Conservation (phyloP, 2,113 vertebrate species). For the Willisornis vidua region DNA sequence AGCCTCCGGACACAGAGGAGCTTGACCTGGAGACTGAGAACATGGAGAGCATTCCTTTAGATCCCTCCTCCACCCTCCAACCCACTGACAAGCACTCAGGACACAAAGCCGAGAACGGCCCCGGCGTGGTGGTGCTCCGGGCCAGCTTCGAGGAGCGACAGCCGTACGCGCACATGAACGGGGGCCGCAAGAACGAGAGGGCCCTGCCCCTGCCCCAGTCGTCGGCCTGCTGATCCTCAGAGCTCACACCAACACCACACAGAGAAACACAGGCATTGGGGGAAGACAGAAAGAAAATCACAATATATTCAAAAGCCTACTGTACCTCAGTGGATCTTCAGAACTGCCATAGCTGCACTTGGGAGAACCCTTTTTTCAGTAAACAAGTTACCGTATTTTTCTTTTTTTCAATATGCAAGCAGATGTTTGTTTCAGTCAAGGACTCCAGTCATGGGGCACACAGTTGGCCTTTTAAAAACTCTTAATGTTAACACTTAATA, state of each 20-base stretch:
- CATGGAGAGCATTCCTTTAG: conserved; percentile 97
- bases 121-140: conserved; percentile 84
- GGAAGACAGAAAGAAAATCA: conserved; percentile 60
- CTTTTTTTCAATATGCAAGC: conserved; percentile 78
- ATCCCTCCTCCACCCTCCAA: conserved; percentile 87
- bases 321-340: conserved; percentile 87
- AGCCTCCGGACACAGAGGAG: conserved; percentile 92
- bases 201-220: conserved; percentile 96
- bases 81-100: conserved; percentile 89
- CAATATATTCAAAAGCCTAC: conserved; percentile 79
- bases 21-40: conserved; percentile 93
- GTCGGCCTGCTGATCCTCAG: conserved; percentile 93
- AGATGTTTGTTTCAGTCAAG: conserved; percentile 76
- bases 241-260: not conserved
- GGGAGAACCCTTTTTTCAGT: conserved; percentile 77
- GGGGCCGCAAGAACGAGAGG: conserved; percentile 92
- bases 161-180: conserved; percentile 98
- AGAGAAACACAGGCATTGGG: not conserved
- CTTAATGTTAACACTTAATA: conserved; percentile 75
- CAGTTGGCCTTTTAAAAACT: conserved; percentile 79
- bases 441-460: conserved; percentile 73
- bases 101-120: conserved; percentile 88
- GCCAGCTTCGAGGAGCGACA: conserved; percentile 92
- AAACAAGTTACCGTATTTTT: conserved; percentile 70
- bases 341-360: conserved; percentile 81